A percentile compares a stretch with the other conserved stretches of the same genome.
phyloP scores from a whole-genome alignment of 2,888 invertebrate species.

The Xanthorhoe designata region DNA sequence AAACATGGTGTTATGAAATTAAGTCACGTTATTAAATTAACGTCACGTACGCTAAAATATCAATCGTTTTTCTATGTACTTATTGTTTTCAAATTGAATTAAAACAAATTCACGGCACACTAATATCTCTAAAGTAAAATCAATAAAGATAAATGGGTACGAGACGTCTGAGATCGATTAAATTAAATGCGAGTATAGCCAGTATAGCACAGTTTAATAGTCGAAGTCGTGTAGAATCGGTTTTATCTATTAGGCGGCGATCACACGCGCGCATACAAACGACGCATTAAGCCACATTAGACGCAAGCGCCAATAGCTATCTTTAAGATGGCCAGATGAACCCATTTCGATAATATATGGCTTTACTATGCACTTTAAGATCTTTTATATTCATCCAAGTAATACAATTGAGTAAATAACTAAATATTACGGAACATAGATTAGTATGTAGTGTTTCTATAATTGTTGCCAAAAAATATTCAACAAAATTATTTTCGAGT shows the following conservation, averaged over 20 bases:
- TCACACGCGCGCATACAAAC: constrained; percentile 77
- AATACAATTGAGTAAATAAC: no score
- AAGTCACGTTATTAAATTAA: no score
- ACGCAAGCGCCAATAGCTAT: constrained; percentile 63
- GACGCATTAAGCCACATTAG: constrained; percentile 61
- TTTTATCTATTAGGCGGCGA: constrained; percentile 62
- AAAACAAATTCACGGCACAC: no score
- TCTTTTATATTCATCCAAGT: neutral
- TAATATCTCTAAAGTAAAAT: no score
- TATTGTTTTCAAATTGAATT: no score
- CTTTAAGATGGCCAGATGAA: constrained; percentile 72
- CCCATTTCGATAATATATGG: constrained; percentile 67
- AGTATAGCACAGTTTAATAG: neutral
- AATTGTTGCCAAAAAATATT: no score
- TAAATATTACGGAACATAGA: no score
- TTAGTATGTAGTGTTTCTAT: no score
- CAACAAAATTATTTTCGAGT: no score
- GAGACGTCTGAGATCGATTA: neutral
- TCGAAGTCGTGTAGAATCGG: constrained; percentile 53
- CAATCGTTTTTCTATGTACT: no score
- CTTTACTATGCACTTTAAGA: neutral
- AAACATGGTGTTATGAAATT: no score
- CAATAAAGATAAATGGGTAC: neutral
- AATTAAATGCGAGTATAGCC: neutral
- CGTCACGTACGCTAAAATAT: no score